A percentile compares a stretch with the other conserved stretches of the same genome.
Evolutionary conservation across 2,888 invertebrate species (phyloP).

Genomic region (Helicoverpa assulta): DNA sequence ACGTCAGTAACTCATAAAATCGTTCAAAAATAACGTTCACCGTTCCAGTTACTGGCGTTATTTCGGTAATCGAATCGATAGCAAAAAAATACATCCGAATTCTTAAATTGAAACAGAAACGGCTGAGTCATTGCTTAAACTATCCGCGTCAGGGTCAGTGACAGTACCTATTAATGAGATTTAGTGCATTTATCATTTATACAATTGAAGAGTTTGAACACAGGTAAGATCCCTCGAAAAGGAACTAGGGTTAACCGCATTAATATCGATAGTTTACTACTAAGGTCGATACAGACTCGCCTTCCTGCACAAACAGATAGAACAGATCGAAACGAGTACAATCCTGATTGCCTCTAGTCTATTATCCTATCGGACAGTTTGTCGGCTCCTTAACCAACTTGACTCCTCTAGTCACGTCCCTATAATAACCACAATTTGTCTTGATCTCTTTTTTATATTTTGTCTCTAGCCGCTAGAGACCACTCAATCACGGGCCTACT

Average conservation of each 20-base stretch:
- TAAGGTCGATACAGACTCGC: constrained; percentile 9
- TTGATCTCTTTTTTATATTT: constrained; percentile 49
- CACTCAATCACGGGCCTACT: constrained; percentile 45
- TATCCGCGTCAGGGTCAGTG: constrained; percentile 48
- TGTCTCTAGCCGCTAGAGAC: constrained; percentile 8
- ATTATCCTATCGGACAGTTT: constrained; percentile 12
- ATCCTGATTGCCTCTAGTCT: constrained; percentile 17
- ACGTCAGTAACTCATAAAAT: constrained; percentile 25
- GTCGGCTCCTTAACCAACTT: constrained; percentile 18
- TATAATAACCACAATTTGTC: constrained; percentile 47
- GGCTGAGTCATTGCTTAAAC: constrained; percentile 45
- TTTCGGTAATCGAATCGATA: constrained; percentile 35
- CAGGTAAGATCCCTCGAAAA: constrained; percentile 7
- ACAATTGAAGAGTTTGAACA: background rate
- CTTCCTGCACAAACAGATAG: constrained; percentile 39
- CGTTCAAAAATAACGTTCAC: constrained; percentile 28
- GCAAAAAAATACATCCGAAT: constrained; percentile 44
- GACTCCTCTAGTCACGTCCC: constrained; percentile 35
- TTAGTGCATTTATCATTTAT: constrained; percentile 5
- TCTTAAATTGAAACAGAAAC: constrained; percentile 39
- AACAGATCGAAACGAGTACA: constrained; percentile 25
- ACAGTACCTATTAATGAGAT: constrained; percentile 22
- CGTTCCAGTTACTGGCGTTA: constrained; percentile 25
- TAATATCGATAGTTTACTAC: constrained; percentile 26
- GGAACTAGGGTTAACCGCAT: constrained; percentile 7